Conservation (phyloP, 37 sponge, comb jelly and placozoan species). For the Dysidea cf. avara region DNA sequence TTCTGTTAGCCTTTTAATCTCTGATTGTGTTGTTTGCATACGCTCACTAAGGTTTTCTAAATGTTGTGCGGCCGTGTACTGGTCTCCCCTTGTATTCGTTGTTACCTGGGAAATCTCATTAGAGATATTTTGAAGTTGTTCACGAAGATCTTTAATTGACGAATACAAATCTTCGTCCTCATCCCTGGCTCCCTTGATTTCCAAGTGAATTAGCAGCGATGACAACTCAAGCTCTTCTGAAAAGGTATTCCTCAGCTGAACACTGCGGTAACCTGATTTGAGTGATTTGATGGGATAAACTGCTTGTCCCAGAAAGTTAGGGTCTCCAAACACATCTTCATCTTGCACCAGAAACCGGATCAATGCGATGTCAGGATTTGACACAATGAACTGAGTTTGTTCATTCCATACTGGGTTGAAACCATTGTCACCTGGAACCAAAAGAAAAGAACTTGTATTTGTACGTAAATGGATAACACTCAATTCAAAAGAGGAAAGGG, state of each 20-base stretch:
- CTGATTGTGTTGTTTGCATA: constrained; percentile 4
- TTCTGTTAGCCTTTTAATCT: constrained; percentile 21
- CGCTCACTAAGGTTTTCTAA: constrained; percentile 4
- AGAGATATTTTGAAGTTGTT: background rate
- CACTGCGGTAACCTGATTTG: constrained; percentile 86
- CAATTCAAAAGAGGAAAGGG: too few species aligned
- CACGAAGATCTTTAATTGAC: constrained; percentile 18
- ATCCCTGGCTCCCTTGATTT: constrained; percentile 48
- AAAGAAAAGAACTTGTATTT: constrained; percentile 2
- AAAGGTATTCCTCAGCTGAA: constrained; percentile 76
- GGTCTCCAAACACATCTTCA: constrained; percentile 95
- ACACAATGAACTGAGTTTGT: constrained; percentile 76
- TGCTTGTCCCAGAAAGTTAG: constrained; percentile 93
- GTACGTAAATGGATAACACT: background rate
- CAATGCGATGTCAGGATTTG: constrained; percentile 89
- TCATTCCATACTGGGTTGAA: constrained; percentile 93
- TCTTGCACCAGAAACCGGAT: constrained; percentile 88
- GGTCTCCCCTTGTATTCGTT: background rate
- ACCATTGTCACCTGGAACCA: constrained; percentile 82
- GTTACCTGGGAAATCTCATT: constrained; percentile 9
- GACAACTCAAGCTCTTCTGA: constrained; percentile 92
- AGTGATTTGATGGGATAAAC: constrained; percentile 78
- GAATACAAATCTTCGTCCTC: constrained; percentile 60
- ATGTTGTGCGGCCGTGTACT: background rate
- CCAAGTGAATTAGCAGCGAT: constrained; percentile 80